Percentiles rank a stretch among this genome's conserved stretches.
These are phyloP conservation scores for Pteruthius melanotis DNA, from an alignment of 2,113 vertebrate species.

Conservation along the genomic window DNA sequence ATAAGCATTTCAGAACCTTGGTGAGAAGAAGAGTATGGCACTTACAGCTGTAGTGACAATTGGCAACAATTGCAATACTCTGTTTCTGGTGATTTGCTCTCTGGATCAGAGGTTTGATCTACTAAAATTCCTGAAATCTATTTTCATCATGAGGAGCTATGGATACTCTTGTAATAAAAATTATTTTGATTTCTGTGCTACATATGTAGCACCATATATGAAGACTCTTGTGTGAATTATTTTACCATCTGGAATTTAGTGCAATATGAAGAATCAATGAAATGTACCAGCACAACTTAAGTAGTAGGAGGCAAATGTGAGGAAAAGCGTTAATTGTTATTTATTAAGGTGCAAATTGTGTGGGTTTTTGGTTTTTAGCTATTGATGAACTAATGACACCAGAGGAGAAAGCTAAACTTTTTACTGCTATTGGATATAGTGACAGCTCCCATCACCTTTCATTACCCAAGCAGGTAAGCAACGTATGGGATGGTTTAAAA, in stretches of 20 bases:
- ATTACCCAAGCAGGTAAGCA: conserved; percentile 85
- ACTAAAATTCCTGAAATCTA: not conserved
- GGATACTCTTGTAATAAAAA: not conserved
- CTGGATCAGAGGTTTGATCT: not conserved
- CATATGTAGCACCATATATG: rapidly evolving
- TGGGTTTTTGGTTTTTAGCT: conserved; percentile 53
- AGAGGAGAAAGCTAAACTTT: conserved; percentile 93
- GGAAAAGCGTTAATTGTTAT: not conserved
- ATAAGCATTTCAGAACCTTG: not conserved
- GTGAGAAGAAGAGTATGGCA: not conserved
- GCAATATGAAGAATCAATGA: not conserved
- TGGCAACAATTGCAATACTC: rapidly evolving
- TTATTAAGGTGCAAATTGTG: not conserved
- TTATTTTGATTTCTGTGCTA: not conserved
- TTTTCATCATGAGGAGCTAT: not conserved
- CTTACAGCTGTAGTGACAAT: not conserved
- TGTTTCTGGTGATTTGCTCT: not conserved
- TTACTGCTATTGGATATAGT: conserved; percentile 95
- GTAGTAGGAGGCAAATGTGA: not conserved
- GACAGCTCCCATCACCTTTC: conserved; percentile 84
- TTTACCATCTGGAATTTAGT: not conserved
- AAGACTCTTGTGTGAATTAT: not conserved
- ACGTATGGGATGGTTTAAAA: not conserved
- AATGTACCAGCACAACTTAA: not conserved
- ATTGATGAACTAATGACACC: conserved; percentile 89